phyloP scores from a whole-genome alignment of 2,113 vertebrate genomes.

The Boulengerochromis microlepis region DNA sequence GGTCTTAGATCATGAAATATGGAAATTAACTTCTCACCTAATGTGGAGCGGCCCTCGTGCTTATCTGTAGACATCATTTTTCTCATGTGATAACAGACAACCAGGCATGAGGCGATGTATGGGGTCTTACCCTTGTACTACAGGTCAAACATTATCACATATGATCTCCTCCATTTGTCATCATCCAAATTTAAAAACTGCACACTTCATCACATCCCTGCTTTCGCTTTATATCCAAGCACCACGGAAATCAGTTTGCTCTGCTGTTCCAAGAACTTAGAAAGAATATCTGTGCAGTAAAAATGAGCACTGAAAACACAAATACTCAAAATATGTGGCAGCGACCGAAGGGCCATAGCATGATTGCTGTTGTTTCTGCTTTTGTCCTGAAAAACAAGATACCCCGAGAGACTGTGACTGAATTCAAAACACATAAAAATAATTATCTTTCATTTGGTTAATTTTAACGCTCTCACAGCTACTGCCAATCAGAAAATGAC shows the following conservation, averaged over 20 bases:
- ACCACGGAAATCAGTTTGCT: not conserved
- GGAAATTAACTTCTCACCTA: slow-evolving; percentile 90
- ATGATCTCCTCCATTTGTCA: slow-evolving; percentile 53
- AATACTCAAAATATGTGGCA: not conserved
- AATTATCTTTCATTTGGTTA: slow-evolving; percentile 28
- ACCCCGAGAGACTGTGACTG: slow-evolving; percentile 12
- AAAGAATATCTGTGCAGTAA: not conserved
- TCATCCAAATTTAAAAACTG: slow-evolving; percentile 4
- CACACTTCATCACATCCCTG: slow-evolving; percentile 1
- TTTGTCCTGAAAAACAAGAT: slow-evolving; percentile 1
- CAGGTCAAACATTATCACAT: slow-evolving; percentile 73
- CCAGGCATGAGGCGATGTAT: not conserved
- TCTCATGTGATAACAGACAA: slow-evolving; percentile 75
- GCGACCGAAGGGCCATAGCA: not conserved
- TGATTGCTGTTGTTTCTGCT: not conserved
- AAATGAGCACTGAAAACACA: not conserved
- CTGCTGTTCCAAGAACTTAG: not conserved
- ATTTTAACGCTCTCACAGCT: slow-evolving; percentile 30
- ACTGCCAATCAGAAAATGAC: slow-evolving; percentile 41
- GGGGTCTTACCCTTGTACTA: slow-evolving; percentile 56
- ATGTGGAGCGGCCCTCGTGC: slow-evolving; percentile 68
- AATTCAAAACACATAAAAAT: slow-evolving; percentile 22
- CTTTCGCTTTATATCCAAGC: not conserved
- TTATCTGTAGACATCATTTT: slow-evolving; percentile 84
- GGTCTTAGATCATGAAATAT: slow-evolving; percentile 86